Percentiles rank a stretch among this genome's conserved stretches.
Conservation (phyloP, 2,797 vertebrate species). For the Tokudaia muenninki region DNA sequence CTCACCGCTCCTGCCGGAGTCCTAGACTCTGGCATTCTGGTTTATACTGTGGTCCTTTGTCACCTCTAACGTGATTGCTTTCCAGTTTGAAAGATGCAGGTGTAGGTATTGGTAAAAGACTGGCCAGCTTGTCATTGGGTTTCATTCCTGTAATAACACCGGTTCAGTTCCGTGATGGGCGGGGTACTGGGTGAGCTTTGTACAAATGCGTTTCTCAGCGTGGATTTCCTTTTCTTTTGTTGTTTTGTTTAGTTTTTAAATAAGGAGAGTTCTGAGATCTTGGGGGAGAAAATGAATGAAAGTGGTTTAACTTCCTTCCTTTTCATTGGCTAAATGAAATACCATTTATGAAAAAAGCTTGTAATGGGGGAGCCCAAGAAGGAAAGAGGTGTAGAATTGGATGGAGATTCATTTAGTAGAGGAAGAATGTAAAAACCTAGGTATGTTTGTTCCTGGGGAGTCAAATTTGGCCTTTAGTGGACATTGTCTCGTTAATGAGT, state of each 20-base stretch:
- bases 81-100: slow-evolving; percentile 78
- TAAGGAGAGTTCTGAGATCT: slow-evolving; percentile 49
- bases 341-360: slow-evolving; percentile 27
- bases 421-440: background rate
- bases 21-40: slow-evolving; percentile 78
- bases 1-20: slow-evolving; percentile 59
- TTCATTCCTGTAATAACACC: slow-evolving; percentile 82
- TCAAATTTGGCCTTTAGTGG: background rate
- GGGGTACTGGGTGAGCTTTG: slow-evolving; percentile 85
- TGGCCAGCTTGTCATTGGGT: slow-evolving; percentile 76
- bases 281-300: slow-evolving; percentile 53
- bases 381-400: background rate
- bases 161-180: slow-evolving; percentile 83
- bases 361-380: background rate
- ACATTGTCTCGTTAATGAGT: slow-evolving; percentile 5
- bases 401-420: background rate
- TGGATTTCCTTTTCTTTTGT: background rate
- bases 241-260: slow-evolving; percentile 37
- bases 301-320: slow-evolving; percentile 21
- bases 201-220: slow-evolving; percentile 78
- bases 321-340: slow-evolving; percentile 70
- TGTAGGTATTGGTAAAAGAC: slow-evolving; percentile 85
- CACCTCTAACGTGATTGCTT: slow-evolving; percentile 85
- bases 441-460: background rate
- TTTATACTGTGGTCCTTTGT: slow-evolving; percentile 83